phyloP scores from a whole-genome alignment of 2,888 invertebrate species.

The Diploptera punctata region DNA sequence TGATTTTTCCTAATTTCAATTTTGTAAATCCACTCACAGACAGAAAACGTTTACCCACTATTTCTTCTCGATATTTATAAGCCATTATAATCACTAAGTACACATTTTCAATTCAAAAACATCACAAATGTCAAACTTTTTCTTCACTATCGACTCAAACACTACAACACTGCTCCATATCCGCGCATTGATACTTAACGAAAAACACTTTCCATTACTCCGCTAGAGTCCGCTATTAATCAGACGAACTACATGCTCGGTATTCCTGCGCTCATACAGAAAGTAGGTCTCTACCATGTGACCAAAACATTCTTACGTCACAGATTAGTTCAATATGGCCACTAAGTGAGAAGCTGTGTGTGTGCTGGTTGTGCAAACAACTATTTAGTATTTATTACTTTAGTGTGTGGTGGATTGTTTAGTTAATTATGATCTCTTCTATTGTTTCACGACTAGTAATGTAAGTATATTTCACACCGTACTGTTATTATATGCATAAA shows the following conservation, averaged over 20 bases:
- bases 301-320: conserved; percentile 64
- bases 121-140: conserved; percentile 46
- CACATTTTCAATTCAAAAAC: conserved; percentile 47
- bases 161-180: conserved; percentile 42
- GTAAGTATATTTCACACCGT: conserved; percentile 69
- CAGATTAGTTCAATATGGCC: conserved; percentile 66
- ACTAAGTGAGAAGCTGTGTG: conserved; percentile 52
- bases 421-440: conserved; percentile 75
- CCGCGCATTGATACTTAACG: conserved; percentile 46
- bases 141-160: conserved; percentile 44
- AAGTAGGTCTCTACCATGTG: conserved; percentile 59
- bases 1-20: conserved; percentile 82
- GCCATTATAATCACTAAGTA: conserved; percentile 67
- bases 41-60: conserved; percentile 87
- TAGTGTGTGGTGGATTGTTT: conserved; percentile 46
- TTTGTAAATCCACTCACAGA: conserved; percentile 82
- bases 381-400: background rate
- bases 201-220: conserved; percentile 37
- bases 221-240: conserved; percentile 34
- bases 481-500: too few relatives aligned
- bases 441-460: conserved; percentile 81
- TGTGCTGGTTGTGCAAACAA: conserved; percentile 46
- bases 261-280: conserved; percentile 25
- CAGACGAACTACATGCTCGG: background rate
- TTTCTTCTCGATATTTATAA: conserved; percentile 84